Conservation (phyloP, 2,797 vertebrate genomes). For the Gallirallus australis region DNA sequence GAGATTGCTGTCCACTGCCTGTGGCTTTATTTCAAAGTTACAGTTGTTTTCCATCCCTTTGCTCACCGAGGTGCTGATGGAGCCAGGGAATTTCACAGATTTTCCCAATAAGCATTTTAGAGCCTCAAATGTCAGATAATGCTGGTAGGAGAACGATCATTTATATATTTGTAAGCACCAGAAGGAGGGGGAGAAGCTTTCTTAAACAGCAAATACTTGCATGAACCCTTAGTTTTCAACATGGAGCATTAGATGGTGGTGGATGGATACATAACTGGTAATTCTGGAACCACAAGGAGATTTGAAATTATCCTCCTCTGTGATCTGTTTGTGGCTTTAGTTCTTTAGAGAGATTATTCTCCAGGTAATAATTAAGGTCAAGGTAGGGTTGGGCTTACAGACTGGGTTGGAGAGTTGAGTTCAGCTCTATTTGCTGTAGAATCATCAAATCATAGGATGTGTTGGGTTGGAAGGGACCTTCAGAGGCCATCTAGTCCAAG, state of each 20-base stretch:
- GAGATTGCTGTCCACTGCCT: neutral
- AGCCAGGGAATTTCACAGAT: neutral
- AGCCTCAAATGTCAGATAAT: neutral
- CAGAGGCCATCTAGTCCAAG: too few species aligned
- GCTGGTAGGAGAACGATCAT: neutral
- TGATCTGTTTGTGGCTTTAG: neutral
- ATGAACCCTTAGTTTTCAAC: neutral
- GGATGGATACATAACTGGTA: neutral
- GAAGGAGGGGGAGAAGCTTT: neutral
- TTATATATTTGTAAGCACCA: neutral
- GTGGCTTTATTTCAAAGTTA: constrained; percentile 41
- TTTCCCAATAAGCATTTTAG: neutral
- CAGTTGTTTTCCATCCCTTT: neutral
- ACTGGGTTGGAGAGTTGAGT: neutral
- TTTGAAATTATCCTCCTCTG: neutral
- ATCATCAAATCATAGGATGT: too few species aligned
- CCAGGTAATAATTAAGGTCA: constrained; percentile 55
- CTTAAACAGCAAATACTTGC: neutral
- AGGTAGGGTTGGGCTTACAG: neutral
- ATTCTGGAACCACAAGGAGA: neutral
- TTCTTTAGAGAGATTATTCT: constrained; percentile 37
- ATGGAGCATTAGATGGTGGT: neutral
- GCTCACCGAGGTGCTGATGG: neutral
- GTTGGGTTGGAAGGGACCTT: too few species aligned
- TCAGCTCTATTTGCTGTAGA: neutral